Evolutionary conservation across 92 coral and sea anemone species (phyloP), one percentile per base, ranked within the genome.

Genomic region (Bergia sp.): DNA sequence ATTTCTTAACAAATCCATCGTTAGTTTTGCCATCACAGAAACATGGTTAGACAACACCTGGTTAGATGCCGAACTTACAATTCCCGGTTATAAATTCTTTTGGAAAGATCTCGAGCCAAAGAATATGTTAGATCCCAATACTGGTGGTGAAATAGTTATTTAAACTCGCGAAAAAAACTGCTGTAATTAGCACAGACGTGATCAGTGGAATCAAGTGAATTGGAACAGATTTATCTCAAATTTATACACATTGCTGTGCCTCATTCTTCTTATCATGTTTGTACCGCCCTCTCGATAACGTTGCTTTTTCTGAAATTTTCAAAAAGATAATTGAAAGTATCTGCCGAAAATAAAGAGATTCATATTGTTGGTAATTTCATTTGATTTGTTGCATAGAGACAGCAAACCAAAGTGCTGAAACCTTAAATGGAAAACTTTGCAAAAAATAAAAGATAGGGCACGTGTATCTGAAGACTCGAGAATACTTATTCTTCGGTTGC

Each of bases 271-370:
- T 81, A 61, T 81, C 86, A 38, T 64, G 86, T 38, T 8, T 81
- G 72, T 80, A 80, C 49, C 85, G 85, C 45, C 72, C 85, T 80
- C 85, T 73, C 72, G 57, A 29, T 53, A 57, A 44, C 20, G 82
- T 10, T 40, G 58, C 82, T 11, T 78, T 78, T 78, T 78, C 47
- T 40, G 65, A 76, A 13, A 55, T 76, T 55, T 76, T 76, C 37
- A 37, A 76, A 76, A 76, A 76, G 55, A 76, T 76, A 55, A 55
- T 76, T 10, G 80, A 76, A 76, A 53, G 67, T 50, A 20, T 77
- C 82, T 73, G 65, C 71, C 9, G 84, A 89, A 38, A 69, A 76
- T 74, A 89, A 89, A 77, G 88, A 82, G 86, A 53, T 53, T n/a
- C 77, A 73, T 67, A n/a, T 82, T 40, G 79, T 89, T 9, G 88